Evolutionary conservation across 2,797 vertebrate species (phyloP).

Genomic region (Sandelia bainsii): DNA sequence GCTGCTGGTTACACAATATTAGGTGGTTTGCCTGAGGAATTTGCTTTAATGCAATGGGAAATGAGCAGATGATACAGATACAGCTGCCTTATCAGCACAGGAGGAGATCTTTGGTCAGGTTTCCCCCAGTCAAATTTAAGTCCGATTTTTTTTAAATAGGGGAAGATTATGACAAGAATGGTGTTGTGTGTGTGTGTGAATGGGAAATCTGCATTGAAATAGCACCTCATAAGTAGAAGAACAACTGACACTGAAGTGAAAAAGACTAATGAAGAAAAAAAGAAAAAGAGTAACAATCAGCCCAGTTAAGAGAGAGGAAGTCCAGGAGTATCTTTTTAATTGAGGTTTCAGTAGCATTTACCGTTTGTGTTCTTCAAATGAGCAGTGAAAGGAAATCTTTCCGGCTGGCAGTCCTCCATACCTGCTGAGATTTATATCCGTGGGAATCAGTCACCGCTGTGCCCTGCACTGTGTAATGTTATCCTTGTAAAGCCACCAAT

Average conservation of each 20-base stretch:
- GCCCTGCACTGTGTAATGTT: constrained; percentile 34
- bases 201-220: neutral
- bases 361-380: constrained; percentile 27
- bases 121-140: constrained; percentile 13
- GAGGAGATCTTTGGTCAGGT: constrained; percentile 35
- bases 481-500: constrained; percentile 5
- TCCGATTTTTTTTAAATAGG: neutral
- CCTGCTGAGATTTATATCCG: constrained; percentile 15
- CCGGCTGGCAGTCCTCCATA: constrained; percentile 32
- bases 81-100: constrained; percentile 36
- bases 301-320: neutral
- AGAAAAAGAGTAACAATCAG: constrained; percentile 1
- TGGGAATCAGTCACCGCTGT: constrained; percentile 6
- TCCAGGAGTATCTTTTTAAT: constrained; percentile 7
- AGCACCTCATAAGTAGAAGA: neutral
- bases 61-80: constrained; percentile 41
- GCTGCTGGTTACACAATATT: constrained; percentile 50
- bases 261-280: neutral
- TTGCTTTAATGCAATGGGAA: constrained; percentile 43
- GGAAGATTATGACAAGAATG: constrained; percentile 1
- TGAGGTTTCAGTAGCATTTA: constrained; percentile 17
- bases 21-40: constrained; percentile 45
- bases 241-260: neutral
- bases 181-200: neutral
- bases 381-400: constrained; percentile 32